Evolutionary conservation across 2,797 vertebrate genomes (phyloP).

Genomic region (Clamator glandarius): DNA sequence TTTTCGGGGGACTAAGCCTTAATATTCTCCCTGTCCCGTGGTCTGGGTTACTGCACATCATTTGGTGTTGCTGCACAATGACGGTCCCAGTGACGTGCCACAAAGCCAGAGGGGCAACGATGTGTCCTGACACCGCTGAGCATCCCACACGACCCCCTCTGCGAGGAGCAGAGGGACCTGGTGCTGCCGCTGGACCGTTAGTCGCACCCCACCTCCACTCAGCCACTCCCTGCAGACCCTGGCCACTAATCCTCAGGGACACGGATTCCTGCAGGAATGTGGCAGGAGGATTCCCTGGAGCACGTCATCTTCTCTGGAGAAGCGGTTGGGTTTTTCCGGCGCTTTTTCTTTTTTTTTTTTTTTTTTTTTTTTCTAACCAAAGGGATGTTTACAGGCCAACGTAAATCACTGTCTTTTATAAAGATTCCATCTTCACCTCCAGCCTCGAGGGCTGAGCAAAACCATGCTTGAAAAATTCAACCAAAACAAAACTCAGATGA

Average conservation of each 20-base stretch:
- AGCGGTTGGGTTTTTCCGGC: constrained; percentile 71
- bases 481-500: constrained; percentile 83
- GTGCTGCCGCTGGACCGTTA: neutral
- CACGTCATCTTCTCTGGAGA: constrained; percentile 31
- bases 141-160: rapidly evolving
- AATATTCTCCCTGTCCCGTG: constrained; percentile 40
- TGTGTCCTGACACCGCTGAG: neutral
- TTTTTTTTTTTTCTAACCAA: constrained; percentile 58
- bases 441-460: constrained; percentile 80
- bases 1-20: constrained; percentile 75
- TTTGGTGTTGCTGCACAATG: neutral
- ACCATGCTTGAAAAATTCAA: constrained; percentile 90
- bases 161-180: neutral
- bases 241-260: neutral
- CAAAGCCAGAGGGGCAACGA: neutral
- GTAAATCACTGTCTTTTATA: constrained; percentile 91
- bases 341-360: neutral
- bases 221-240: neutral
- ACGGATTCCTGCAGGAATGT: neutral
- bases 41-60: constrained; percentile 51
- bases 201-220: neutral
- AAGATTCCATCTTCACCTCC: constrained; percentile 84
- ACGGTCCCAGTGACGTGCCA: neutral
- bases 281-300: constrained; percentile 58
- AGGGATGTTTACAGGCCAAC: constrained; percentile 87